These are phyloP conservation scores for Ennomos fuscantarius DNA, from an alignment of 2,888 invertebrate species.

Conservation along the genomic window DNA sequence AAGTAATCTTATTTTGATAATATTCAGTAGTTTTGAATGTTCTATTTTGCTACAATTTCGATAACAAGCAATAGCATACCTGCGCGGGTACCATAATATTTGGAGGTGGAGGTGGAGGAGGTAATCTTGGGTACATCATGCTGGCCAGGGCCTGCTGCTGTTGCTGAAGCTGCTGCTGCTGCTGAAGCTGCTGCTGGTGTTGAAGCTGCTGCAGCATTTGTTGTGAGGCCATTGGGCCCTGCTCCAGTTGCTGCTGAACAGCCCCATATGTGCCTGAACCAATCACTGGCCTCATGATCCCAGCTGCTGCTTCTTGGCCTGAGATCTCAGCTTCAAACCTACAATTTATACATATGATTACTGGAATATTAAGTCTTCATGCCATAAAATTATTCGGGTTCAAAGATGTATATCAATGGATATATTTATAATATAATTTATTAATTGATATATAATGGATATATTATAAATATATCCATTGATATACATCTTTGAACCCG, in stretches of 20 bases:
- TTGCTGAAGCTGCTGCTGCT: conserved; percentile 5
- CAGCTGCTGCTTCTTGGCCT: conserved; percentile 81
- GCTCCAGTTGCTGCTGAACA: conserved; percentile 88
- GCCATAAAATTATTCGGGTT: too few relatives aligned
- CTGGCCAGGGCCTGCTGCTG: conserved; percentile 56
- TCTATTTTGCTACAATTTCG: too few relatives aligned
- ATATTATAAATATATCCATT: too few relatives aligned
- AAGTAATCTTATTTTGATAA: too few relatives aligned
- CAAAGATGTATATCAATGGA: too few relatives aligned
- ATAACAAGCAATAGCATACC: conserved; percentile 59
- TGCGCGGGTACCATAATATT: conserved; percentile 90
- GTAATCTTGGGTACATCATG: conserved; percentile 76
- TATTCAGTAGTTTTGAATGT: too few relatives aligned
- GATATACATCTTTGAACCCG: too few relatives aligned
- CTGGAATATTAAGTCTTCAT: too few relatives aligned
- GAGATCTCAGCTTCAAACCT: conserved; percentile 96
- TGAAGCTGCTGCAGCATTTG: too few relatives aligned
- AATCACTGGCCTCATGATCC: conserved; percentile 86
- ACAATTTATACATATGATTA: neutral
- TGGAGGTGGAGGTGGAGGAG: conserved; percentile 88
- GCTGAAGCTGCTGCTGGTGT: conserved; percentile 18
- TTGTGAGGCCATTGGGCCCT: conserved; percentile 69
- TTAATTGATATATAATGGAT: too few relatives aligned
- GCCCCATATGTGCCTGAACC: conserved; percentile 90
- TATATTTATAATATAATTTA: too few relatives aligned